Evolutionary conservation across 2,888 invertebrate species (phyloP), one percentile per base, ranked within the genome.

Genomic region (Leistus spinibarbis): DNA sequence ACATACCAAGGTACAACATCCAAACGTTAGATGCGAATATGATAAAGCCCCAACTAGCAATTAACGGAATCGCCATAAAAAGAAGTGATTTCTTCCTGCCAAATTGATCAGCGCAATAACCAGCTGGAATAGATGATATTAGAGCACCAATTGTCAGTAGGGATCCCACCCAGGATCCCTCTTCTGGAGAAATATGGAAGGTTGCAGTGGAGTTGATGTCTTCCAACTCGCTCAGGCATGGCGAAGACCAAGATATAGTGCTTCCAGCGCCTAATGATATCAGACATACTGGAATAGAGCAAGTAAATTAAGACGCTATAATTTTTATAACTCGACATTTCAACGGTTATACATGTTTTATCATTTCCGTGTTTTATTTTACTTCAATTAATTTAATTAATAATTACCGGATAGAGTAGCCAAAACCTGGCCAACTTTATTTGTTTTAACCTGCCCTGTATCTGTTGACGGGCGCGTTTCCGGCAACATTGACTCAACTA

Each of bases 221-320:
- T 66, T 82, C 82, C 53, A 93, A 84, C 81, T 92, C 91, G 0
- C 91, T 90, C 17, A 95, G 83, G 0, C 93, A 93, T 0, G 95
- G 94, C 0, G 95, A 92, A 0, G 95, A 92, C 93, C 95, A 96
- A 1, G 93, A 93, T n/a, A 95, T 84, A n/a, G 91, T 91, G 0
- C 91, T 91, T 20, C 95, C 95, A 0, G 91, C 93, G 27, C 91
- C 89, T 7, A 93, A 88, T 0, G 94, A 92, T 54, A 92, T 91
- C 60, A 94, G 85, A 0, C 92, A 92, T 69, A 92, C 95, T 95
- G 86, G 7, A 84, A 85, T 9, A 65, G 65, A n/a, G n/a, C n/a
- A n/a, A n/a, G n/a, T n/a, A n/a, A n/a, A n/a, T n/a, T n/a, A n/a
- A n/a, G n/a, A n/a, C n/a, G n/a, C n/a, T n/a, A n/a, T n/a, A n/a